Percentiles rank a stretch among this genome's conserved stretches.
These are phyloP conservation scores for Leucophenga varia DNA, from an alignment of 1,140 invertebrate species.

Conservation along the genomic window DNA sequence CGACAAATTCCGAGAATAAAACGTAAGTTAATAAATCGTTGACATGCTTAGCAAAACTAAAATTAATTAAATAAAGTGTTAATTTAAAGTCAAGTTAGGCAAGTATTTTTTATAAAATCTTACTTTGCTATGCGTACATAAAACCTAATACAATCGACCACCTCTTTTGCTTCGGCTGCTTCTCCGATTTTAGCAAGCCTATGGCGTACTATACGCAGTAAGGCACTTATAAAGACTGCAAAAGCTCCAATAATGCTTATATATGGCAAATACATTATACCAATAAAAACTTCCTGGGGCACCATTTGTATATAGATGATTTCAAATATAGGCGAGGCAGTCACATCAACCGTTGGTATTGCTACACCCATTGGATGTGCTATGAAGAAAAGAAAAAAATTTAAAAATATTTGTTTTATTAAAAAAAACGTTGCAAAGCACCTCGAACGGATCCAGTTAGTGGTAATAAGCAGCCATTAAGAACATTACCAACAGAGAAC, in stretches of 20 bases:
- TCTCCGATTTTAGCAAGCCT: conserved; percentile 4
- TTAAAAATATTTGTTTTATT: neutral
- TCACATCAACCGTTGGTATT: conserved; percentile 36
- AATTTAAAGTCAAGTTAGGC: too few species aligned
- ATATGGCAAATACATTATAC: conserved; percentile 49
- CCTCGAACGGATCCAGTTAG: neutral
- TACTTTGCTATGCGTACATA: conserved; percentile 23
- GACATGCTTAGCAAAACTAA: conserved; percentile 35
- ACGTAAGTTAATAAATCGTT: conserved; percentile 38
- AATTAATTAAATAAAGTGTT: neutral
- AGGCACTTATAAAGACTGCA: conserved; percentile 41
- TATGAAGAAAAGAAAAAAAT: conserved; percentile 9
- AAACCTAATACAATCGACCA: conserved; percentile 31
- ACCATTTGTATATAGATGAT: conserved; percentile 38
- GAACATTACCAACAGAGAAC: too few species aligned
- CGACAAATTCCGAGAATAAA: conserved; percentile 36
- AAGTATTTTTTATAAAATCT: too few species aligned
- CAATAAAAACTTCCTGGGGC: conserved; percentile 31
- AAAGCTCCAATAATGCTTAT: conserved; percentile 45
- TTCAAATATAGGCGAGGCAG: conserved; percentile 37
- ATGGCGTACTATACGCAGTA: conserved; percentile 38
- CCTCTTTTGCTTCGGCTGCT: conserved; percentile 9
- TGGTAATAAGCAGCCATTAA: neutral
- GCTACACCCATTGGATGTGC: conserved; percentile 45
- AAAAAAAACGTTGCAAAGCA: neutral